phyloP scores from a whole-genome alignment of 2,113 vertebrate species.

The Puma concolor region DNA sequence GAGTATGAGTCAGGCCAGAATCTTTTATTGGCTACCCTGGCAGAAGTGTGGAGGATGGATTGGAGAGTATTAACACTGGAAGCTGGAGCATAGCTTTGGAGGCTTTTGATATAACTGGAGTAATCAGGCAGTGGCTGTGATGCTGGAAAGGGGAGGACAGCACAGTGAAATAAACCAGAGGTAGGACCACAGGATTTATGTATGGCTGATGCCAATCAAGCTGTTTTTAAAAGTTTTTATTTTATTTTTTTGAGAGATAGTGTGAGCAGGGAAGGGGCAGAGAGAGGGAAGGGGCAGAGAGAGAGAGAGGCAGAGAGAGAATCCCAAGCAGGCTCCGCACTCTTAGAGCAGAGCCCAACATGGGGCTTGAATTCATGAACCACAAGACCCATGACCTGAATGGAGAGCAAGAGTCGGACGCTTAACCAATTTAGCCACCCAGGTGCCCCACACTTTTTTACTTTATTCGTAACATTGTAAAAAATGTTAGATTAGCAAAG shows the following conservation, averaged over 20 bases:
- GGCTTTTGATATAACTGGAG: background rate
- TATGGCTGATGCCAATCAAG: background rate
- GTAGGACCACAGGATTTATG: background rate
- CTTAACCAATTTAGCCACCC: no score
- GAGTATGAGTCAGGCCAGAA: background rate
- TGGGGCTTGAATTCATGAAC: no score
- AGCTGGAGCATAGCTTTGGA: background rate
- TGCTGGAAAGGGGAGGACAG: background rate
- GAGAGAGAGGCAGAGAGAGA: no score
- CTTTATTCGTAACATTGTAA: background rate
- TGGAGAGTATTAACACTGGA: background rate
- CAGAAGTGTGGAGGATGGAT: background rate
- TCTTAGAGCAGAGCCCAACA: no score
- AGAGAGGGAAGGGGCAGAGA: no score
- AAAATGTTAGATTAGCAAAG: background rate
- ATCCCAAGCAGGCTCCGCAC: no score
- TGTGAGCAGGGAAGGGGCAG: no score
- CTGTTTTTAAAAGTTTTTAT: background rate
- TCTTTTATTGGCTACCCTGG: background rate
- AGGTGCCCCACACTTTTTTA: background rate
- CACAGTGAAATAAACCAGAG: background rate
- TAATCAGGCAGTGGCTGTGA: background rate
- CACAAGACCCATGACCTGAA: no score
- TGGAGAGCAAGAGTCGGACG: no score
- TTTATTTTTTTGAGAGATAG: no score